These are phyloP conservation scores for Nicator chloris DNA, from an alignment of 2,113 vertebrate genomes.

Conservation along the genomic window DNA sequence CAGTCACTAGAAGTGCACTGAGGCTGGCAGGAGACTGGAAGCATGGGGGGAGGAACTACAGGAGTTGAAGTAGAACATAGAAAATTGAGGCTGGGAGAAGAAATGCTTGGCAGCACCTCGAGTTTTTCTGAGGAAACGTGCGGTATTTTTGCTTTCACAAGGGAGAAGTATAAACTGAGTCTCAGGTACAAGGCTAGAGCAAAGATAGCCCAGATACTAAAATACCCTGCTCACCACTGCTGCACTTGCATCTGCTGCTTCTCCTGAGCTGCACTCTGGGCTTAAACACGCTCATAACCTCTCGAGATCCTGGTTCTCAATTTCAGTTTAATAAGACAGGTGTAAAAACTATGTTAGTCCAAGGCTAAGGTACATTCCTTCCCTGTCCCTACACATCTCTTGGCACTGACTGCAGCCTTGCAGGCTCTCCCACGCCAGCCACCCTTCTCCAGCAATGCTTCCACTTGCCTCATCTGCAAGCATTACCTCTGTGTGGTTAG, in stretches of 20 bases:
- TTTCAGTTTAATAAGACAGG: neutral
- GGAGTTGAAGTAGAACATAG: neutral
- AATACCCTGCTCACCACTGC: neutral
- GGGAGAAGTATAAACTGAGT: neutral
- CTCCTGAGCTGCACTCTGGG: fast-evolving
- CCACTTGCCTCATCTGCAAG: neutral
- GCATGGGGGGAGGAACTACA: fast-evolving
- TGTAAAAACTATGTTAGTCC: neutral
- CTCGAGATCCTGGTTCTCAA: neutral
- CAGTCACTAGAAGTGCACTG: neutral
- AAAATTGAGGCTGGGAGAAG: neutral
- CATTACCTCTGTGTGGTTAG: fast-evolving
- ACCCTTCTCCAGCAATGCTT: neutral
- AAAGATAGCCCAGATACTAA: neutral
- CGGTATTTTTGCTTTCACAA: neutral
- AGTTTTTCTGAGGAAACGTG: neutral
- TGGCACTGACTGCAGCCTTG: neutral
- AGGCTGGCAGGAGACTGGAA: neutral
- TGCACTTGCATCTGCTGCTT: neutral
- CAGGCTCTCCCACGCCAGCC: neutral
- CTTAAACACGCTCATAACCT: neutral
- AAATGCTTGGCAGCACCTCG: neutral
- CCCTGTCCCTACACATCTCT: neutral
- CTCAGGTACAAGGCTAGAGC: neutral
- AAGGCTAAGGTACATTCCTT: neutral